phyloP scores from a whole-genome alignment of 2,113 vertebrate species.

The Microtus montanus region DNA sequence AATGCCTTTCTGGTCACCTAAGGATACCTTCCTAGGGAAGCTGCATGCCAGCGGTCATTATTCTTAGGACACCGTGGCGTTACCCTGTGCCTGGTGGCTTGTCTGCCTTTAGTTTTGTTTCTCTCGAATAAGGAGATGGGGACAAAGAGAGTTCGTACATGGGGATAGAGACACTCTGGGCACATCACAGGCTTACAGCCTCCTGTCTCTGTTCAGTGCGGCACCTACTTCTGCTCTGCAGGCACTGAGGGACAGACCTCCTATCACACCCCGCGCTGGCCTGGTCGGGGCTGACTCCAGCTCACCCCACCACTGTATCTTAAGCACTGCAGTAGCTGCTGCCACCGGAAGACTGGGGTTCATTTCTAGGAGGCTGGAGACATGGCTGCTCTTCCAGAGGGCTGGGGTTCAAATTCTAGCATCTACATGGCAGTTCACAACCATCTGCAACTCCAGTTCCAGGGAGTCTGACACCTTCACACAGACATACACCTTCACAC shows the following conservation, averaged over 20 bases:
- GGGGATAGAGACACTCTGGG: background rate
- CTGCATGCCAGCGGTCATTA: background rate
- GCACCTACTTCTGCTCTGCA: background rate
- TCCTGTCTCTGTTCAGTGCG: background rate
- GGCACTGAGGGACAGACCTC: background rate
- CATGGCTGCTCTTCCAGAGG: background rate
- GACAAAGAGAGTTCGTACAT: background rate
- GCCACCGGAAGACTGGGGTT: background rate
- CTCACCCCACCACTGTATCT: background rate
- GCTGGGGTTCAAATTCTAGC: background rate
- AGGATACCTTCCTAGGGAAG: background rate
- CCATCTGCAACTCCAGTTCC: background rate
- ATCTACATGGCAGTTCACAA: background rate
- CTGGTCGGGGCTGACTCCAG: background rate
- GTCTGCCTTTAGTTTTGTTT: background rate
- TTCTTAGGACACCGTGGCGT: background rate
- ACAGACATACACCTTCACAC: background rate
- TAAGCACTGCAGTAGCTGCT: background rate
- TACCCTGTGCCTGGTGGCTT: background rate
- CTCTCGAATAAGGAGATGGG: background rate
- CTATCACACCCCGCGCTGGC: no score
- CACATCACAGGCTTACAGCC: background rate
- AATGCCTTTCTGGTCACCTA: background rate
- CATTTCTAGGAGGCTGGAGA: background rate
- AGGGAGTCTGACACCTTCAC: background rate